A percentile compares a stretch with the other conserved stretches of the same genome.
Conservation (phyloP, 2,797 vertebrate genomes). For the Squalus acanthias region DNA sequence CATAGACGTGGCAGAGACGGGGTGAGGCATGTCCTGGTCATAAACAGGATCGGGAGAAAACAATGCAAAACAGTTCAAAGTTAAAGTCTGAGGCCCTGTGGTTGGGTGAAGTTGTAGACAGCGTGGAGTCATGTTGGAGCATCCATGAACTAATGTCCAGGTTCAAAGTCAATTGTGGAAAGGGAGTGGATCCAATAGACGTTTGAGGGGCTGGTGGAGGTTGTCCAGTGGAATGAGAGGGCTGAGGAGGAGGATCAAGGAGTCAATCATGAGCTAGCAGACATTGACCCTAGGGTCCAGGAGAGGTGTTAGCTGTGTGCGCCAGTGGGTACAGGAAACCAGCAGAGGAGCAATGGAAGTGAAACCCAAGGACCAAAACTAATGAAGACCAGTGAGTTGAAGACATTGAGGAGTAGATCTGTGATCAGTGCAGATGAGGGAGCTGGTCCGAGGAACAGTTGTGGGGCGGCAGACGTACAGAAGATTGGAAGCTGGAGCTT, state of each 20-base stretch:
- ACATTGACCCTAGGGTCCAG: not conserved
- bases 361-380: not conserved
- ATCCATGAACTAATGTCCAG: not conserved
- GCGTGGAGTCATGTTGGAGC: too few species aligned
- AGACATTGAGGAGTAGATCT: not conserved
- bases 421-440: not conserved
- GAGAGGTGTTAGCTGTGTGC: not conserved
- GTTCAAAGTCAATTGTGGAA: not conserved
- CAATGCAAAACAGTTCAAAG: not conserved
- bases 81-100: too few species aligned
- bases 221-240: not conserved
- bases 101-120: too few species aligned
- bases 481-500: not conserved
- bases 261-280: not conserved
- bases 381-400: not conserved
- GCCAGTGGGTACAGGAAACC: too few species aligned
- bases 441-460: not conserved
- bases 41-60: not conserved
- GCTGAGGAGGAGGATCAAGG: not conserved
- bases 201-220: not conserved
- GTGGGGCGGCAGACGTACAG: not conserved
- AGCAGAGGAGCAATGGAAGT: not conserved
- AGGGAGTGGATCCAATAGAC: not conserved
- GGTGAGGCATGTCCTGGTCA: not conserved
- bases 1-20: not conserved